Conservation (phyloP, 2,888 invertebrate genomes). For the Nephrocerus scutellatus region DNA sequence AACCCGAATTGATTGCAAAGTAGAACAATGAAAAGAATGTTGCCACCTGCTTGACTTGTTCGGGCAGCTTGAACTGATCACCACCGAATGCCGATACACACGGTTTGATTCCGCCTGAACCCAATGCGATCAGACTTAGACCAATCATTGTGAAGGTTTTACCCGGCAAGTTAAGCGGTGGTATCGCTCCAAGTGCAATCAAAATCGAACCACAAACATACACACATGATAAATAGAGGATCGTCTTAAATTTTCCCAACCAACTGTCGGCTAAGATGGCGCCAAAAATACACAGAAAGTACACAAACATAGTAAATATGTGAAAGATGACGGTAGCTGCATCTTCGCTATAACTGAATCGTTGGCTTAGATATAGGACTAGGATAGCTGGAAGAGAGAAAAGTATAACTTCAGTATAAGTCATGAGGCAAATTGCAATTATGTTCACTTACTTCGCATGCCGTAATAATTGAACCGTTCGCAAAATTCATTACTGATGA, state of each 20-base stretch:
- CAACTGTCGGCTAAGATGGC: constrained; percentile 74
- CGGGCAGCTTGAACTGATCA: constrained; percentile 64
- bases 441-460: constrained; percentile 69
- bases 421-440: no score
- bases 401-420: background rate
- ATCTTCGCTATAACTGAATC: constrained; percentile 57
- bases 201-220: constrained; percentile 64
- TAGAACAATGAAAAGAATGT: constrained; percentile 73
- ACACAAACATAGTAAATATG: constrained; percentile 64
- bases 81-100: constrained; percentile 78
- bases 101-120: constrained; percentile 78
- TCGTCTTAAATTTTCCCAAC: constrained; percentile 70
- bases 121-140: constrained; percentile 62
- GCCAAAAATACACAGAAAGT: constrained; percentile 69
- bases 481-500: constrained; percentile 90
- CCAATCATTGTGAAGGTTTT: constrained; percentile 57
- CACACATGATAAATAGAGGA: constrained; percentile 65
- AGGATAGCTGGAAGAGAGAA: constrained; percentile 58
- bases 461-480: constrained; percentile 94
- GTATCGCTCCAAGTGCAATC: constrained; percentile 56
- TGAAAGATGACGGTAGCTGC: constrained; percentile 69
- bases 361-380: constrained; percentile 63
- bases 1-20: constrained; percentile 60
- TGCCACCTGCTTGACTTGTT: constrained; percentile 58
- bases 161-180: constrained; percentile 49